Base-by-base conservation (phyloP, 2,113 vertebrate genomes). In the Epinephelus cyanopodus region DNA sequence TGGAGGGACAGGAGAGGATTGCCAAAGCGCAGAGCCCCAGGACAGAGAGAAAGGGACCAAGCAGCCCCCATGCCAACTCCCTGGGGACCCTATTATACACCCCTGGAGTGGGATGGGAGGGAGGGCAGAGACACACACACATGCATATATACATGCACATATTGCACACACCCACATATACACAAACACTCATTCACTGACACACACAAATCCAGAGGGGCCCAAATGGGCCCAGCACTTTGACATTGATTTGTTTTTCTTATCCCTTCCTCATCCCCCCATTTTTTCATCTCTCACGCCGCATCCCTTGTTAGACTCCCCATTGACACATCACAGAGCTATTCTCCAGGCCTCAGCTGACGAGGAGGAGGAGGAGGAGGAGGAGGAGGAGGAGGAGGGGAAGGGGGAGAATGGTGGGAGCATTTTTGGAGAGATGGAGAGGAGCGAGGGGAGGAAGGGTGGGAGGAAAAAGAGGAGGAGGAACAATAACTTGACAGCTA, bases 181-280 rank as follows among this genome's bases (percentile, higher is more conserved):
- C 58, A 74, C 47, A 82, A 74, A 72, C 77, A 78, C 80, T 71
- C 42, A 58, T 76, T 84, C 76, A 79, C 79, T 68, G 57, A 68
- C 83, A 83, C 62, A 60, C 85, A 88, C 87, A 92, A 91, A 90
- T 93, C 93, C 91, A 90, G 79, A 21, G 17, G 89, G 91, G 89
- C 79, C 88, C 82, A 92, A 91, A 88, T 84, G 76, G 87, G 81
- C 66, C 89, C 69, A 72, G 79, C 87, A 89, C 88, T 89, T 89
- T 90, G 86, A 93, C 92, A 94, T 92, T 93, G 93, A 95, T 93
- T 93, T 93, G 92, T 94, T 93, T 95, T 90, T 76, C 87, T 89
- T 83, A 85, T 90, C 90, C 89, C 83, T 89, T 66, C 86, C 74
- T 85, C 86, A 85, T 77, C 87, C 84, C 81, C 84, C 66, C 60